Evolutionary conservation across 1,140 invertebrate species (phyloP), one percentile per base, ranked within the genome.

Genomic region (Drosophila pruinosa): DNA sequence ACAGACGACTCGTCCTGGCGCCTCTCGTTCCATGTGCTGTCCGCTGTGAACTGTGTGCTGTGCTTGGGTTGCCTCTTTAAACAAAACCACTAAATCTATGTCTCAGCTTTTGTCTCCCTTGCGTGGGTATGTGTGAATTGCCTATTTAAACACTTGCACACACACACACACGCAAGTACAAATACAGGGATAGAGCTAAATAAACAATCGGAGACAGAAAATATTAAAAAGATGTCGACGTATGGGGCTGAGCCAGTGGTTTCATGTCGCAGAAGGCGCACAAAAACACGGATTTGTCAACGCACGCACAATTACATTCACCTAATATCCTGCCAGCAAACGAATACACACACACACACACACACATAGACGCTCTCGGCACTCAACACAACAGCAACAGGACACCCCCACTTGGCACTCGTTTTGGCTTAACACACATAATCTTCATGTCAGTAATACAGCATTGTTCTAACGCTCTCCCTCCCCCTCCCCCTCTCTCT

Each of bases 241-340:
- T 52, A 52, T 64, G 78, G 72, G 53, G 53, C 56, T 38, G 21
- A 45, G n/a, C 7, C 47, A 28, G 21, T 72, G 78, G 72, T 85
- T 86, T 85, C 59, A 73, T 83, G 77, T 64, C 64, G 53, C 74
- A 77, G 78, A 71, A 71, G 70, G 69, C 58, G 72, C 69, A 69
- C 50, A 67, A 59, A 75, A 75, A 82, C 82, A 82, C 78, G 83
- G 75, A 88, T 88, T 88, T 83, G 78, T 88, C 73, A 78, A 78
- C 63, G 75, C 75, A 88, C 78, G 82, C 82, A 88, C 82, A 88
- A 88, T 88, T 88, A 88, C 82, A 88, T 79, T 62, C 72, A 57
- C 82, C 77, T 81, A 88, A 86, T 88, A 77, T 85, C 58, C 77
- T 71, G 57, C 45, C 43, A 56, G 22, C 43, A n/a, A 19, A 59